Conservation (phyloP, 1,140 invertebrate species). For the Caenorhabditis briggsae region DNA sequence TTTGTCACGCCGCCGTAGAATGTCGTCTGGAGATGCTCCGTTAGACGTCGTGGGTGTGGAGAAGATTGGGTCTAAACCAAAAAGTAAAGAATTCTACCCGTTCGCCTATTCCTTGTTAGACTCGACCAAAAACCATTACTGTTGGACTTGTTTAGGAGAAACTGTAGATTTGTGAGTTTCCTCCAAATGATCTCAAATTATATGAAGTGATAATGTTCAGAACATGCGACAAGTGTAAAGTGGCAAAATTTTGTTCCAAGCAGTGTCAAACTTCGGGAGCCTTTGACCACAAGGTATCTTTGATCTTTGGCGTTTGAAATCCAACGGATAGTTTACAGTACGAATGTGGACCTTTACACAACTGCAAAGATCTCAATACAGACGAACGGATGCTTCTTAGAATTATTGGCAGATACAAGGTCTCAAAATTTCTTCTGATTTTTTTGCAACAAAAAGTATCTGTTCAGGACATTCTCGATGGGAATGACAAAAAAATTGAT, state of each 20-base stretch:
- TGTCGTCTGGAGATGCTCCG: conserved; percentile 44
- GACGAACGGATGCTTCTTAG: conserved; percentile 73
- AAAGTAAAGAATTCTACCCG: conserved; percentile 71
- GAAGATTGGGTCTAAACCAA: conserved; percentile 52
- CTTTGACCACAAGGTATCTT: conserved; percentile 67
- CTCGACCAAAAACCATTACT: conserved; percentile 61
- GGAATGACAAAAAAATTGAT: conserved; percentile 70
- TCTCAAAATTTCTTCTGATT: conserved; percentile 2
- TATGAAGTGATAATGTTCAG: conserved; percentile 20
- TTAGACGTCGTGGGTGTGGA: conserved; percentile 11
- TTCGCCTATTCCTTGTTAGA: conserved; percentile 74
- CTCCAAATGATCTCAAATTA: not conserved
- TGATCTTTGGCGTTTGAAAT: not conserved
- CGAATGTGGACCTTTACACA: conserved; percentile 69
- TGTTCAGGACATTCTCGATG: conserved; percentile 71
- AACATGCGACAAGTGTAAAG: conserved; percentile 66
- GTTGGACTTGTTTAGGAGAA: conserved; percentile 73
- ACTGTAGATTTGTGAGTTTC: not conserved
- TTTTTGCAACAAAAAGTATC: not conserved
- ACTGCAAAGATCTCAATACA: conserved; percentile 68
- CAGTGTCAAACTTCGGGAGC: conserved; percentile 72
- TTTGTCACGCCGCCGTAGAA: not conserved
- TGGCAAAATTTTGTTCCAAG: conserved; percentile 71
- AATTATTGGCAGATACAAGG: conserved; percentile 73
- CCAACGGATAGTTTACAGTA: conserved; percentile 45